phyloP scores from a whole-genome alignment of 1,140 invertebrate genomes.

The Dendroctonus ponderosae region DNA sequence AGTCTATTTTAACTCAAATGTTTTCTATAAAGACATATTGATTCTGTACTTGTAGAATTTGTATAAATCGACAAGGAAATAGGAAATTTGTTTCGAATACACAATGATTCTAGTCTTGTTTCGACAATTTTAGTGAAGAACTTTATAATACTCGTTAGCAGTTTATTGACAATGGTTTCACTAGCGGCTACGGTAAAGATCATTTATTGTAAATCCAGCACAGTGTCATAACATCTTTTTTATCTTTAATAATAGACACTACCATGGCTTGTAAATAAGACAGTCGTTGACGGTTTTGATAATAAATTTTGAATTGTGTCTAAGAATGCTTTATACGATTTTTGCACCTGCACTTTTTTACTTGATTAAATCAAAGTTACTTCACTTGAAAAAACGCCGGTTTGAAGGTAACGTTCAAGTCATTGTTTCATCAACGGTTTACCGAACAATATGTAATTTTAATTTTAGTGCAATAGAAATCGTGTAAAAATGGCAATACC shows the following conservation, averaged over 20 bases:
- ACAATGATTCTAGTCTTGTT: conserved; percentile 15
- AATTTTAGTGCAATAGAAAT: conserved; percentile 49
- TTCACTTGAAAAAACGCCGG: neutral
- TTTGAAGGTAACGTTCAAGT: neutral
- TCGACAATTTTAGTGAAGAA: conserved; percentile 19
- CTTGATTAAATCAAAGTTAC: too few relatives aligned
- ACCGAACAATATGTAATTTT: conserved; percentile 23
- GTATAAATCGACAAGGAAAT: neutral
- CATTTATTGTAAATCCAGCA: conserved; percentile 6
- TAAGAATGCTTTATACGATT: conserved; percentile 12
- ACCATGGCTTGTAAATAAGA: conserved; percentile 6
- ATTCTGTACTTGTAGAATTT: neutral
- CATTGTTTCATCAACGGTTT: conserved; percentile 21
- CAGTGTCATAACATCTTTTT: neutral
- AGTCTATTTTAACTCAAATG: neutral
- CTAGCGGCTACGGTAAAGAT: conserved; percentile 7
- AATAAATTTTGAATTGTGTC: conserved; percentile 4
- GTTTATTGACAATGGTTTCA: conserved; percentile 15
- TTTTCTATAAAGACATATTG: neutral
- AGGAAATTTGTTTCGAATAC: conserved; percentile 21
- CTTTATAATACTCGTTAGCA: conserved; percentile 22
- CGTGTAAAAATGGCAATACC: conserved; percentile 50
- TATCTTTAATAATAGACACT: neutral
- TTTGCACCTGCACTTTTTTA: conserved; percentile 18
- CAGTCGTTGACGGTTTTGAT: conserved; percentile 1